Percentiles rank a stretch among this genome's conserved stretches.
Evolutionary conservation across 2,888 invertebrate species (phyloP).

Genomic region (Sialis fuliginosa): DNA sequence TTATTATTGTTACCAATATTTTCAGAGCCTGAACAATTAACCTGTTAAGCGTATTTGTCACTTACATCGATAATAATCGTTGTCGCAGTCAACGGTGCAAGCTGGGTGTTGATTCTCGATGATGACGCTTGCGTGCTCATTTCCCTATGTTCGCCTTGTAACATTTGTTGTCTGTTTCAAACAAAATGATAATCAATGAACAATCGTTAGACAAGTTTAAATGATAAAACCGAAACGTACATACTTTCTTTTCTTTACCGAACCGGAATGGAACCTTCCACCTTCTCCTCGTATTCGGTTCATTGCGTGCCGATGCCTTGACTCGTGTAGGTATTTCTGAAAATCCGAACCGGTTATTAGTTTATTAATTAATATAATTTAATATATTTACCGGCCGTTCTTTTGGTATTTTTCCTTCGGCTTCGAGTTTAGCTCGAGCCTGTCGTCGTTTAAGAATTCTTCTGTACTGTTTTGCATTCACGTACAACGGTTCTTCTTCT

Average conservation of each 20-base stretch:
- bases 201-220: background rate
- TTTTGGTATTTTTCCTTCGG: conserved; percentile 90
- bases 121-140: background rate
- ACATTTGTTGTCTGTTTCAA: background rate
- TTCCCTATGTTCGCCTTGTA: background rate
- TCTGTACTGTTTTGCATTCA: conserved; percentile 96
- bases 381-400: conserved; percentile 60
- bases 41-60: too few relatives aligned
- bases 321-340: conserved; percentile 97
- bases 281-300: conserved; percentile 93
- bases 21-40: too few relatives aligned
- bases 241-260: conserved; percentile 23
- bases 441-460: conserved; percentile 87
- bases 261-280: conserved; percentile 79
- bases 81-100: too few relatives aligned
- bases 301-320: conserved; percentile 93
- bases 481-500: conserved; percentile 93
- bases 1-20: too few relatives aligned
- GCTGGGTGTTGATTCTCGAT: background rate
- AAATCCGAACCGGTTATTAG: conserved; percentile 14
- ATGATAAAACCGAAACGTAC: background rate
- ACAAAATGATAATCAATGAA: too few relatives aligned
- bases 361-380: background rate
- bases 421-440: conserved; percentile 87
- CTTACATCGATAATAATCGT: too few relatives aligned